A percentile compares a stretch with the other conserved stretches of the same genome.
These are phyloP conservation scores for Anthopleura sola DNA, from an alignment of 64 coral and sea anemone species.

Conservation along the genomic window DNA sequence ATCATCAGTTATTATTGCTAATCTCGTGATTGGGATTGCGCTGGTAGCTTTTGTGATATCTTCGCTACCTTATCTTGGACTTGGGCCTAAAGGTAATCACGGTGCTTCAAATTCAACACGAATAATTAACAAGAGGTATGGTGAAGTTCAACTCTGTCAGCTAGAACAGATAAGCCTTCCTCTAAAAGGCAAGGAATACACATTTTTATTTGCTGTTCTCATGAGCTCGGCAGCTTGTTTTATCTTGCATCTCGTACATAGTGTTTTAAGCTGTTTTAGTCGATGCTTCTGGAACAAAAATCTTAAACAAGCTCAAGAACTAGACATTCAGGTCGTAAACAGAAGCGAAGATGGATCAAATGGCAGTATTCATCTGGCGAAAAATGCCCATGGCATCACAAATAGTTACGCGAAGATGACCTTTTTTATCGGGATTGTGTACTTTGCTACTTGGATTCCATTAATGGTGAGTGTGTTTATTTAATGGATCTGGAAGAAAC, in stretches of 20 bases:
- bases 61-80: constrained; percentile 85
- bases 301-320: constrained; percentile 7
- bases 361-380: neutral
- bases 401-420: constrained; percentile 70
- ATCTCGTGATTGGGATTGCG: constrained; percentile 76
- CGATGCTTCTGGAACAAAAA: constrained; percentile 37
- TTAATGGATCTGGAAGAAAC: neutral
- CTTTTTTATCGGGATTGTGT: constrained; percentile 58
- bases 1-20: constrained; percentile 61
- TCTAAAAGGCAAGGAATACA: constrained; percentile 71
- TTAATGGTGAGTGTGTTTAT: constrained; percentile 67
- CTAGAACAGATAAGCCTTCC: constrained; percentile 82
- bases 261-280: constrained; percentile 58
- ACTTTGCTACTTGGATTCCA: constrained; percentile 78
- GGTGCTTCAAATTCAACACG: neutral
- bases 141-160: constrained; percentile 43
- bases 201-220: constrained; percentile 80
- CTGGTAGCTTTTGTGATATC: constrained; percentile 77
- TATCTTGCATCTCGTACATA: constrained; percentile 69
- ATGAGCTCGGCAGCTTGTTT: constrained; percentile 80
- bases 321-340: constrained; percentile 1
- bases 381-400: constrained; percentile 30
- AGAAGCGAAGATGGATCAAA: constrained; percentile 12
- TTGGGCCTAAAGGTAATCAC: constrained; percentile 56
- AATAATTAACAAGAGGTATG: neutral